Percentiles rank a stretch among this genome's conserved stretches.
These are phyloP conservation scores for Morelia viridis DNA, from an alignment of 2,797 vertebrate species.

Conservation along the genomic window DNA sequence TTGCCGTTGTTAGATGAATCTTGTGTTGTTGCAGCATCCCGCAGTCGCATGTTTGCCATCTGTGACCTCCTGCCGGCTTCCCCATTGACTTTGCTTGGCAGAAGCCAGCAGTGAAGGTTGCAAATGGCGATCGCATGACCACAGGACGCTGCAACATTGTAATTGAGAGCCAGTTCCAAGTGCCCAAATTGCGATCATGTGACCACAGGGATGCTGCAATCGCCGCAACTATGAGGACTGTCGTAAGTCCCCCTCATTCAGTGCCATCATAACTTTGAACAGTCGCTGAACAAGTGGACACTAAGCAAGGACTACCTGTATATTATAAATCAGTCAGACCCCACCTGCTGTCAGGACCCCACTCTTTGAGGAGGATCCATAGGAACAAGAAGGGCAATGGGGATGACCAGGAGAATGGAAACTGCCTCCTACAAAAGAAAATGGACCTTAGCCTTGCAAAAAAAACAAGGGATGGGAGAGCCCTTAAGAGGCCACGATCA, in stretches of 20 bases:
- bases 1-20: fast-evolving
- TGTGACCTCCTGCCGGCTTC: not conserved
- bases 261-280: not conserved
- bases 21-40: not conserved
- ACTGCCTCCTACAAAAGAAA: not conserved
- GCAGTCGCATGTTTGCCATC: not conserved
- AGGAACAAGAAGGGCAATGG: not conserved
- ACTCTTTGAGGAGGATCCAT: not conserved
- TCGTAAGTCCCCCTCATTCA: no score
- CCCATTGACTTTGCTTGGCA: not conserved
- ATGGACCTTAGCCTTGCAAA: not conserved
- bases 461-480: not conserved
- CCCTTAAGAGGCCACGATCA: not conserved
- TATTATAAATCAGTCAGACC: not conserved
- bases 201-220: not conserved
- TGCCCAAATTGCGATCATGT: not conserved
- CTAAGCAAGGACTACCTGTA: not conserved
- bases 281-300: not conserved
- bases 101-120: not conserved
- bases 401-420: not conserved
- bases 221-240: not conserved
- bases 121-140: not conserved
- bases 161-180: not conserved
- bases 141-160: not conserved
- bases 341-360: not conserved